Conservation (phyloP, 2,797 vertebrate genomes). For the Enoplosus armatus region DNA sequence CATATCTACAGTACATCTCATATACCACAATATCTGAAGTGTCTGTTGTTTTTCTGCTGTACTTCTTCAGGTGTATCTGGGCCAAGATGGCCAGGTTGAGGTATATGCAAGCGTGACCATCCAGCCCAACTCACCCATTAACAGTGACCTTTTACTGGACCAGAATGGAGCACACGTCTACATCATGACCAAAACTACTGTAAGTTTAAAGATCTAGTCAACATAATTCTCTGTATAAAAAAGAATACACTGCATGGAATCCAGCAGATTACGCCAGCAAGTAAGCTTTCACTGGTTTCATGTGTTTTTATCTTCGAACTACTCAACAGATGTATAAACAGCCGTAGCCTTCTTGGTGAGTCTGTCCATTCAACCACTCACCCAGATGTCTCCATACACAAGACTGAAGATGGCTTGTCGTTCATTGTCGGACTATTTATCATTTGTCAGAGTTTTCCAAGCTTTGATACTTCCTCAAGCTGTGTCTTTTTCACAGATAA, state of each 20-base stretch:
- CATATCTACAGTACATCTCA: neutral
- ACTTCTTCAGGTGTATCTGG: constrained; percentile 89
- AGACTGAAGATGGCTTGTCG: constrained; percentile 50
- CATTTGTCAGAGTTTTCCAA: constrained; percentile 64
- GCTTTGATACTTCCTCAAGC: constrained; percentile 74
- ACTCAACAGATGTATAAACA: constrained; percentile 46
- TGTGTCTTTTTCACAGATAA: constrained; percentile 52
- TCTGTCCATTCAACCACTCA: constrained; percentile 42
- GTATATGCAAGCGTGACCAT: constrained; percentile 86
- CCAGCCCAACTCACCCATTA: constrained; percentile 89
- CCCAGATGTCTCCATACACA: constrained; percentile 72
- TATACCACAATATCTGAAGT: neutral
- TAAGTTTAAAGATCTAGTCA: constrained; percentile 80
- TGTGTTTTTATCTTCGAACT: constrained; percentile 15
- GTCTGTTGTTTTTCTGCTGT: constrained; percentile 28
- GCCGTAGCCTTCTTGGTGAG: constrained; percentile 16
- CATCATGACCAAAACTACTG: constrained; percentile 92
- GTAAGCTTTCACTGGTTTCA: neutral
- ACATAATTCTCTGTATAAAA: too few relatives aligned
- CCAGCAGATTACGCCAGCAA: neutral
- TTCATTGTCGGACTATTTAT: constrained; percentile 63
- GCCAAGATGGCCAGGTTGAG: constrained; percentile 81
- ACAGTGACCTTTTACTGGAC: constrained; percentile 91
- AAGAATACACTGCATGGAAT: neutral
- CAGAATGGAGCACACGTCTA: constrained; percentile 89